A percentile compares a stretch with the other conserved stretches of the same genome.
Evolutionary conservation across 2,113 vertebrate genomes (phyloP).

Genomic region (Glareola pratincola): DNA sequence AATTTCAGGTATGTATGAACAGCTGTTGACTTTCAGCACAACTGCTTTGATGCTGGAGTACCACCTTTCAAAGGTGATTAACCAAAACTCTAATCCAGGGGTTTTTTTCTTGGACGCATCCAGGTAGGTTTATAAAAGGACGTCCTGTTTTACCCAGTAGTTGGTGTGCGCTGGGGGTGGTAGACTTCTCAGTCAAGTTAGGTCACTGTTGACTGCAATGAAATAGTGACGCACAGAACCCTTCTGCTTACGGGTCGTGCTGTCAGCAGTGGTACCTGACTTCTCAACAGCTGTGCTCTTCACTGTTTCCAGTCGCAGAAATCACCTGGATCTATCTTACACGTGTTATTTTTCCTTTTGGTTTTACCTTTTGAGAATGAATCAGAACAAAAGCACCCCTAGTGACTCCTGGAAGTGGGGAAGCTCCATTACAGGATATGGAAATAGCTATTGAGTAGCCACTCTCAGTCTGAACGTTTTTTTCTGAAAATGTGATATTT

Average conservation of each 20-base stretch:
- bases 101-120: not conserved
- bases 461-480: not conserved
- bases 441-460: not conserved
- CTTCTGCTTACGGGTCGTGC: not conserved
- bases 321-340: not conserved
- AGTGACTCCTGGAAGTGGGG: not conserved
- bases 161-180: not conserved
- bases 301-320: not conserved
- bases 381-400: not conserved
- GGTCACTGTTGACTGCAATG: not conserved
- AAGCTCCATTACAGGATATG: not conserved
- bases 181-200: not conserved
- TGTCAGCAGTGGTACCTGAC: not conserved
- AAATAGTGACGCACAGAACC: not conserved
- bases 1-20: constrained; percentile 86
- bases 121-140: not conserved
- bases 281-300: not conserved
- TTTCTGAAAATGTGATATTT: not conserved
- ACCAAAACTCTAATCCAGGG: not conserved
- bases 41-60: not conserved
- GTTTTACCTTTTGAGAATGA: not conserved
- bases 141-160: not conserved
- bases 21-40: not conserved
- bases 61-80: not conserved
- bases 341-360: not conserved